Conservation (phyloP, 2,888 invertebrate species). For the Flexamia atlantica region DNA sequence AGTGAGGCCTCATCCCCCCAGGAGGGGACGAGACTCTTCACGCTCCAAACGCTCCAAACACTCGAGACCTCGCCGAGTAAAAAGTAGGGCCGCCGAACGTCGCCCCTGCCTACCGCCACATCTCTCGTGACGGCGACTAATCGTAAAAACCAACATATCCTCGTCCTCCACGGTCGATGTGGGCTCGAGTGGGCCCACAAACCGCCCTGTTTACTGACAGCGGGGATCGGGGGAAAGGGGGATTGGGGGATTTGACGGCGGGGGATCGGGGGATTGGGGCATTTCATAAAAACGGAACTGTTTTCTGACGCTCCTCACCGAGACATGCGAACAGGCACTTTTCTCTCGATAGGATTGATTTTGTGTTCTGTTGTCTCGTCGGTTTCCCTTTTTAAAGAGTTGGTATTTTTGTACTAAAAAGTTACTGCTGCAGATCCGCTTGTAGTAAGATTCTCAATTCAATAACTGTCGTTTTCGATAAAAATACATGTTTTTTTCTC, state of each 20-base stretch:
- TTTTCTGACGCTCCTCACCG: background rate
- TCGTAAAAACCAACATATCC: slow-evolving; percentile 24
- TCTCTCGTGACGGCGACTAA: background rate
- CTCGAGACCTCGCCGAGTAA: too few relatives aligned
- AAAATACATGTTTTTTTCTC: too few relatives aligned
- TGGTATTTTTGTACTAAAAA: too few relatives aligned
- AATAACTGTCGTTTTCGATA: too few relatives aligned
- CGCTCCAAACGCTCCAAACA: too few relatives aligned
- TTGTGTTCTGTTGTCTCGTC: background rate
- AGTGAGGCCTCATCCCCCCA: background rate
- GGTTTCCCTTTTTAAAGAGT: too few relatives aligned
- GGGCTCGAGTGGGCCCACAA: slow-evolving; percentile 6
- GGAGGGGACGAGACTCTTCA: background rate
- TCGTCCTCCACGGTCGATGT: background rate
- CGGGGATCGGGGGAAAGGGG: too few relatives aligned
- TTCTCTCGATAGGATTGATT: slow-evolving; percentile 6
- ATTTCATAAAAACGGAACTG: slow-evolving; percentile 14
- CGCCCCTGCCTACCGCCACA: too few relatives aligned
- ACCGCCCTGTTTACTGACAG: background rate
- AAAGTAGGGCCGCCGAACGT: background rate
- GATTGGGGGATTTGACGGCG: too few relatives aligned
- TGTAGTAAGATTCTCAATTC: too few relatives aligned
- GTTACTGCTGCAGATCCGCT: too few relatives aligned
- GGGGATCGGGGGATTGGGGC: too few relatives aligned
- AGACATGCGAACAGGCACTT: slow-evolving; percentile 8